A percentile compares a stretch with the other conserved stretches of the same genome.
Evolutionary conservation across 1,140 invertebrate species (phyloP).

Genomic region (Euura saliciscinereae): DNA sequence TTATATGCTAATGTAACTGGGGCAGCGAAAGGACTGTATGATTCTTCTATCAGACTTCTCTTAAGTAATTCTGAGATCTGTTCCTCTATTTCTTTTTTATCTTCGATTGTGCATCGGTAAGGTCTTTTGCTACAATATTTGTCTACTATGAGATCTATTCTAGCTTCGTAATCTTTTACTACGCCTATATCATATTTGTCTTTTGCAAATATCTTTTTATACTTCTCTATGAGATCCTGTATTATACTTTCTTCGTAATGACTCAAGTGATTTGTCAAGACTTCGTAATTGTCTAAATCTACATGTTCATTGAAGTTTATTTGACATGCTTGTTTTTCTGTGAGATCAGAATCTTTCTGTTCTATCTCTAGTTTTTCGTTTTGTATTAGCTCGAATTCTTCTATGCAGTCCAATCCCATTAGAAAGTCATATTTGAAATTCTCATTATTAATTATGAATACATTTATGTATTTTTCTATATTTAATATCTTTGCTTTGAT

Average conservation of each 20-base stretch:
- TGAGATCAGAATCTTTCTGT: not conserved
- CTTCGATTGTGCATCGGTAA: conserved; percentile 43
- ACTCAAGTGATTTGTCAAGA: conserved; percentile 35
- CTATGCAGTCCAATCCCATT: not conserved
- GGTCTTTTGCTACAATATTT: conserved; percentile 21
- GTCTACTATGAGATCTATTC: conserved; percentile 8
- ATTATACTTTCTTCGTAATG: conserved; percentile 34
- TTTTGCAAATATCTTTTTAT: not conserved
- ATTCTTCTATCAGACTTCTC: conserved; percentile 46
- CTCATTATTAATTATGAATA: not conserved
- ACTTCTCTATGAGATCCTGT: conserved; percentile 28
- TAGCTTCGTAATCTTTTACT: conserved; percentile 1
- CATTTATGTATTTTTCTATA: not conserved
- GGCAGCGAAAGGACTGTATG: conserved; percentile 45
- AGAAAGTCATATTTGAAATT: not conserved
- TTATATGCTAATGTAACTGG: conserved; percentile 45
- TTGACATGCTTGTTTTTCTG: not conserved
- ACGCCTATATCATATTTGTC: conserved; percentile 9
- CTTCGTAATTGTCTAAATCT: conserved; percentile 35
- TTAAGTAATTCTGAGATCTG: conserved; percentile 45
- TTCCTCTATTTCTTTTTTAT: conserved; percentile 47
- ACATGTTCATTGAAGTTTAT: conserved; percentile 45
- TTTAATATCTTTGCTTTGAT: conserved; percentile 8
- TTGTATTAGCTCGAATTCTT: not conserved
- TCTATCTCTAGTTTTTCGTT: not conserved